Evolutionary conservation across 2,797 vertebrate species (phyloP).

Genomic region (Allobates femoralis): DNA sequence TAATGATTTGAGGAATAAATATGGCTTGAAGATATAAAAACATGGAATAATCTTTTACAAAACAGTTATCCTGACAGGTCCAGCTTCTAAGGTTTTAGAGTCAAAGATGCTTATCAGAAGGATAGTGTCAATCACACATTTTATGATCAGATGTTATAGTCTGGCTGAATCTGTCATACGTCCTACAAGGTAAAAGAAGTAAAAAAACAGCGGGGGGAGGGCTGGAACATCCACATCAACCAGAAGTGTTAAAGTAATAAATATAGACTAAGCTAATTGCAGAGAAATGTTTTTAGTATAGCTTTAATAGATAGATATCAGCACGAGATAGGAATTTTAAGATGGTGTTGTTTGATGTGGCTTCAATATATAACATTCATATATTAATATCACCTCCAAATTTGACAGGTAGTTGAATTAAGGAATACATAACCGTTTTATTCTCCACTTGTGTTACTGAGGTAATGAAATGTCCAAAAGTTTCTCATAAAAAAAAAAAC

Average conservation of each 20-base stretch:
- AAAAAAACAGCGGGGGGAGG: background rate
- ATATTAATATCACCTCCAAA: slow-evolving; percentile 2
- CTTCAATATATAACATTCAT: background rate
- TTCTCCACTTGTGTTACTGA: background rate
- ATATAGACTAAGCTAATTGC: background rate
- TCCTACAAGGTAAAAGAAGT: background rate
- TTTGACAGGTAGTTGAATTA: background rate
- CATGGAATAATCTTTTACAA: slow-evolving; percentile 19
- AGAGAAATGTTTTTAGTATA: background rate
- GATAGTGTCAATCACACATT: background rate
- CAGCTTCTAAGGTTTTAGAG: background rate
- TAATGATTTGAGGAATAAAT: slow-evolving; percentile 45
- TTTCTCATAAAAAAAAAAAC: background rate
- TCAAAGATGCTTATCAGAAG: background rate
- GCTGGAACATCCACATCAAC: background rate
- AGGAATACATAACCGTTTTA: background rate
- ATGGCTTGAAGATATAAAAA: slow-evolving; percentile 37
- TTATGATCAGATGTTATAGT: background rate
- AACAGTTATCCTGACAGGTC: background rate
- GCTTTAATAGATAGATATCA: slow-evolving; percentile 1
- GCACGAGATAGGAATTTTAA: slow-evolving; percentile 5
- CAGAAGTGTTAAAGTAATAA: background rate
- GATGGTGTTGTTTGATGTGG: background rate
- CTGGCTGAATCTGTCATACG: background rate
- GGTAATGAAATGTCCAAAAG: background rate